Percentiles rank a stretch among this genome's conserved stretches.
Conservation (phyloP, 2,113 vertebrate genomes). For the Chaetodon trifascialis region DNA sequence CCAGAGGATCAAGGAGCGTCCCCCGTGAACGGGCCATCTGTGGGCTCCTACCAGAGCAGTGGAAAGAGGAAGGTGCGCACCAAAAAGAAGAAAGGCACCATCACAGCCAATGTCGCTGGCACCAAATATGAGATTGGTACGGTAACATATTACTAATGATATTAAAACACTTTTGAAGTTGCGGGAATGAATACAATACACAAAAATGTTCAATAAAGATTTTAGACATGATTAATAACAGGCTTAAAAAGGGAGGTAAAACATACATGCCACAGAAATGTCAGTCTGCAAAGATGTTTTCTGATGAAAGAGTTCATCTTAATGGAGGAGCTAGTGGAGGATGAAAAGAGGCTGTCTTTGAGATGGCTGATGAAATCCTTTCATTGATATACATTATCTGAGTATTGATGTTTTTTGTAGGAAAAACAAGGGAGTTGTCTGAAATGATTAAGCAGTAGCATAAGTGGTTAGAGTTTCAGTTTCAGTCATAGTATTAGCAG, state of each 20-base stretch:
- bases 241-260: not conserved
- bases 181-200: not conserved
- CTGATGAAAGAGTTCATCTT: slow-evolving; percentile 12
- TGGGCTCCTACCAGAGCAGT: slow-evolving; percentile 88
- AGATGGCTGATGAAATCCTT: slow-evolving; percentile 23
- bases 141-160: not conserved
- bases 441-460: not conserved
- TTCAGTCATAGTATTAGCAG: not conserved
- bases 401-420: not conserved
- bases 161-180: not conserved
- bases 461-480: not conserved
- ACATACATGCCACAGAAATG: not conserved
- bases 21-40: slow-evolving; percentile 86
- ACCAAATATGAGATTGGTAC: slow-evolving; percentile 99
- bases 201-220: not conserved
- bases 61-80: slow-evolving; percentile 91
- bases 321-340: not conserved
- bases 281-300: slow-evolving; percentile 2
- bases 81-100: slow-evolving; percentile 94
- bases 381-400: slow-evolving; percentile 19
- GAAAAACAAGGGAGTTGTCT: not conserved
- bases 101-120: slow-evolving; percentile 93
- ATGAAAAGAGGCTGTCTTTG: slow-evolving; percentile 27
- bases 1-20: slow-evolving; percentile 91
- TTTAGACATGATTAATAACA: not conserved